Evolutionary conservation across 2,888 invertebrate genomes (phyloP), one percentile per base, ranked within the genome.

Genomic region (Stenoptilia bipunctidactyla): DNA sequence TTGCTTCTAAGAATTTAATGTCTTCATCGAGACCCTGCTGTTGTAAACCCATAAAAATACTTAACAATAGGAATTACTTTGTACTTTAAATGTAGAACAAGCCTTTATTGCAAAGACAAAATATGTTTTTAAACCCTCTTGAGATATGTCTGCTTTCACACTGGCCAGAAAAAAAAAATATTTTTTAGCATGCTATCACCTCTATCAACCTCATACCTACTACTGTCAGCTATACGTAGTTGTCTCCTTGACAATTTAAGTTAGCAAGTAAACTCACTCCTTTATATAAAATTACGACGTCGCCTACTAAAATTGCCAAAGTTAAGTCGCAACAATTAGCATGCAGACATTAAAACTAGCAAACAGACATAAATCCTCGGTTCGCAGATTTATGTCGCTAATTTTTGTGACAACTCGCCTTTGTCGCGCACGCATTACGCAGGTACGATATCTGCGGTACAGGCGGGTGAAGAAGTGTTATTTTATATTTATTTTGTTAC

Each of bases 31-130:
- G 60, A 62, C 63, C 55, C 59, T 54, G 55, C 59, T 73, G 76
- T 79, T 79, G 10, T 77, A 79, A 79, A 74, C 76, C 70, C 58
- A 63, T 59, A 72, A 68, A 70, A 57, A 61, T 56, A 57, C 56
- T 53, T 60, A 66, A 71, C 73, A 74, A 71, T 71, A 63, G 61
- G 55, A 45, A 50, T 50, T 51, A 55, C 56, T 53, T 61, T 64
- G 61, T 56, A 59, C 58, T 30, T 36, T 8, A 8, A 30, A 30
- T 30, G 12, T 12, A 8, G 10, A n/a, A n/a, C n/a, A n/a, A n/a
- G n/a, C n/a, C n/a, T n/a, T n/a, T n/a, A n/a, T n/a, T n/a, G n/a
- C n/a, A n/a, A n/a, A n/a, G n/a, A n/a, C n/a, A n/a, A n/a, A n/a
- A n/a, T n/a, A n/a, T n/a, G n/a, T n/a, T n/a, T n/a, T n/a, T n/a